Conservation (phyloP, 2,113 vertebrate species). For the Boleophthalmus pectinirostris region DNA sequence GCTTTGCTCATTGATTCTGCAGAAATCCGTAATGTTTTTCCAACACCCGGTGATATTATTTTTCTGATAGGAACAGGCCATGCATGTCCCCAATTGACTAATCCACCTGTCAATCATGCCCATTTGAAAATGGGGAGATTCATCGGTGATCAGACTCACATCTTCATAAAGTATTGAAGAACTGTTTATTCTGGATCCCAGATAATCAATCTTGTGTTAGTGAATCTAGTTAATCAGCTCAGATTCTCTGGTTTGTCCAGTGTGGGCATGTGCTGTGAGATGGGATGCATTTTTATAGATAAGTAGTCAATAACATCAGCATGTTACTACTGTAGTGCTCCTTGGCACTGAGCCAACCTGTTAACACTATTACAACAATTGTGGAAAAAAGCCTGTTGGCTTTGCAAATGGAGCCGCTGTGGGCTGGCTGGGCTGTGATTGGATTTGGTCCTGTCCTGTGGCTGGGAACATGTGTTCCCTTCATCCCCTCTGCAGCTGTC, state of each 20-base stretch:
- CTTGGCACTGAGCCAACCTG: constrained; percentile 72
- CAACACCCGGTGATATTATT: too few relatives aligned
- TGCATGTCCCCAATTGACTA: too few relatives aligned
- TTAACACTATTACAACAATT: constrained; percentile 74
- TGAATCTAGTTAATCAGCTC: constrained; percentile 65
- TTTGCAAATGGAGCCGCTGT: constrained; percentile 72
- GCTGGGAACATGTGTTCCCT: constrained; percentile 77
- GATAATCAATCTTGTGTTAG: constrained; percentile 34
- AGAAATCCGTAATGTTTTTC: too few relatives aligned
- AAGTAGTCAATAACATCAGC: constrained; percentile 77
- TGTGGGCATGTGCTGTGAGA: constrained; percentile 57
- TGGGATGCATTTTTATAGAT: constrained; percentile 71
- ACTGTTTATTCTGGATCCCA: too few relatives aligned
- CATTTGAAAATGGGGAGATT: too few relatives aligned
- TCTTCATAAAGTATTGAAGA: too few relatives aligned
- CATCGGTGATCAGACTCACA: too few relatives aligned
- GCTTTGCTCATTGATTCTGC: too few relatives aligned
- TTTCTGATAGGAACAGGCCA: too few relatives aligned
- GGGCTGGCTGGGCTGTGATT: constrained; percentile 72
- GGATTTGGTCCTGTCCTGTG: constrained; percentile 70
- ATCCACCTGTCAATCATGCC: too few relatives aligned
- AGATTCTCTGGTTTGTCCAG: constrained; percentile 64
- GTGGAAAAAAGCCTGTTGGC: constrained; percentile 76
- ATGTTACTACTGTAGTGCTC: constrained; percentile 61
- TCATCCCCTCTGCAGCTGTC: constrained; percentile 74